Base-by-base conservation (phyloP, 2,797 vertebrate genomes). In the Cyclura pinguis region DNA sequence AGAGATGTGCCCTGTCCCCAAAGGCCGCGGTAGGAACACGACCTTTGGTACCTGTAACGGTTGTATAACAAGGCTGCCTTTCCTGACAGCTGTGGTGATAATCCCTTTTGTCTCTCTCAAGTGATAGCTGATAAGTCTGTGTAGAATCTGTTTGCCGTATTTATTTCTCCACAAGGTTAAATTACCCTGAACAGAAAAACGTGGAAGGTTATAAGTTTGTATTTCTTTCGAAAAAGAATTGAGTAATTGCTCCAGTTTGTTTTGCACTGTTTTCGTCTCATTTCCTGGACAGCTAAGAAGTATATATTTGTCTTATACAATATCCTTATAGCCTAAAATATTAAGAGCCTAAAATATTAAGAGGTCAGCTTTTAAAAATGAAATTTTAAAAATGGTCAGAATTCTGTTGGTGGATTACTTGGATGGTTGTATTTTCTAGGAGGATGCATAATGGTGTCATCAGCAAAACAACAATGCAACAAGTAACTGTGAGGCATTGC, bases 41-140 rank as follows among this genome's bases (percentile, higher is more conserved):
- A 98, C 98, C 98, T 97, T 97, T 97, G 96, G 97, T 97, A 98
- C 98, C 97, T 97, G 96, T 96, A 96, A 97, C 96, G 97, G 96
- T 96, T 96, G 96, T 96, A 96, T 92, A 94, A 97, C 94, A 96
- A 96, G 95, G 93, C 29, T 1, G 94, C 94, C 86, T 94, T 96
- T 95, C 88, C 95, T 96, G 97, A 97, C 97, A 98, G 98, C 97
- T 97, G 94, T 95, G 93, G 93, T 95, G 95, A 96, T 97, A 97
- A 97, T 97, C 96, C 96, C 92, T 96, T 94, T 95, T 97, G 96
- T 96, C 96, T 95, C 94, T 95, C 90, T 38, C 96, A 96, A 97
- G 94, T 87, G 95, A 96, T 96, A 96, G 95, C 93, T 96, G 96
- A 94, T 96, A 97, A 97, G 94, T 93, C 95, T 93, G 94, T 90